Evolutionary conservation across 2,888 invertebrate species (phyloP).

Genomic region (Orchestes rusci): DNA sequence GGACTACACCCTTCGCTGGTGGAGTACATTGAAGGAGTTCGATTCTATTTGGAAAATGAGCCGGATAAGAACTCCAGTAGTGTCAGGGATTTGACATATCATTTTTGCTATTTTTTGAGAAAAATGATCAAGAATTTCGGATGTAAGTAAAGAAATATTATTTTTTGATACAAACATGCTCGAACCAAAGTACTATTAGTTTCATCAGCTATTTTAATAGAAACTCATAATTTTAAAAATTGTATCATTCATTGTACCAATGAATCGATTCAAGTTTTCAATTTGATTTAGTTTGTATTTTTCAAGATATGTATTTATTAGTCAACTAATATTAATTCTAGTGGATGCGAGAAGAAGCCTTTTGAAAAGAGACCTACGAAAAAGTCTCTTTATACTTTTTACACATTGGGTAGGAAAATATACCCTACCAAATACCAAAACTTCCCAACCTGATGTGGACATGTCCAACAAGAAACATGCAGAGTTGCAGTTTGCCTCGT

Average conservation of each 20-base stretch:
- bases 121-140: conserved; percentile 92
- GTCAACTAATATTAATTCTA: no score
- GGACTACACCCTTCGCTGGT: conserved; percentile 74
- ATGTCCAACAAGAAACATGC: conserved; percentile 38
- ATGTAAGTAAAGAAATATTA: conserved; percentile 52
- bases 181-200: no score
- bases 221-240: not conserved
- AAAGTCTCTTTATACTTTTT: conserved; percentile 85
- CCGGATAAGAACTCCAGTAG: conserved; percentile 87
- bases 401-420: conserved; percentile 91
- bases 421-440: conserved; percentile 55
- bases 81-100: conserved; percentile 82
- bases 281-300: no score
- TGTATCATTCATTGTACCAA: no score
- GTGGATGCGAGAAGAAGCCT: conserved; percentile 83
- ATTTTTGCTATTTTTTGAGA: conserved; percentile 89
- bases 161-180: no score
- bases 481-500: conserved; percentile 47
- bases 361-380: conserved; percentile 77
- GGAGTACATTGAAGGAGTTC: conserved; percentile 92
- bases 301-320: no score
- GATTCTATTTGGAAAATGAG: conserved; percentile 86
- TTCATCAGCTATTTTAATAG: not conserved
- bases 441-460: conserved; percentile 28
- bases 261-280: no score